Conservation (phyloP, 2,888 invertebrate genomes). For the Creontiades dilutus region DNA sequence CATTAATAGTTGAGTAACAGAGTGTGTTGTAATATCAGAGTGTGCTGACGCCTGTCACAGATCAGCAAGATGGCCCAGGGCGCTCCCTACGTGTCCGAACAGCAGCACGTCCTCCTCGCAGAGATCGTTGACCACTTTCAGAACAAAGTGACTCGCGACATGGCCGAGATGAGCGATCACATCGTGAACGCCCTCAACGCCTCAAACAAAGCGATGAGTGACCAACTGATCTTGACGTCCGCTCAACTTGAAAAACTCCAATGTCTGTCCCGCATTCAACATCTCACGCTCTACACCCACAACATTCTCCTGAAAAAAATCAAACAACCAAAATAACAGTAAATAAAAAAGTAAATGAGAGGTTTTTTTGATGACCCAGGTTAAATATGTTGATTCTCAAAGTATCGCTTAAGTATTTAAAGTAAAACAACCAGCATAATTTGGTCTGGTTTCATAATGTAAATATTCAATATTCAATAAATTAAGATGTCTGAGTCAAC, state of each 20-base stretch:
- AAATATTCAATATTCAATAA: no score
- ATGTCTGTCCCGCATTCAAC: not conserved
- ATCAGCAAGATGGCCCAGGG: no score
- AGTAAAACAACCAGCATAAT: no score
- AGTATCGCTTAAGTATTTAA: no score
- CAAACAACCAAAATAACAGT: not conserved
- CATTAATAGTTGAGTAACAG: no score
- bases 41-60: no score
- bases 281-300: constrained; percentile 30
- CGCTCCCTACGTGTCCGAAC: not conserved
- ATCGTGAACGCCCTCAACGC: constrained; percentile 45
- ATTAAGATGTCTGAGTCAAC: no score
- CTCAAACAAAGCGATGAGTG: constrained; percentile 10
- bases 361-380: no score
- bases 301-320: constrained; percentile 1
- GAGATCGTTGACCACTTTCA: constrained; percentile 22
- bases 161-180: constrained; percentile 42
- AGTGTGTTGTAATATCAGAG: no score
- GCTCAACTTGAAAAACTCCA: constrained; percentile 10
- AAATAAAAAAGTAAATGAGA: no score
- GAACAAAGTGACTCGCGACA: constrained; percentile 28
- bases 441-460: no score
- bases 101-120: constrained; percentile 34
- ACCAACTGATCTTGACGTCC: not conserved
- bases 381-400: no score